Base-by-base conservation (phyloP, 2,113 vertebrate genomes). In the Chloropsis cyanopogon region DNA sequence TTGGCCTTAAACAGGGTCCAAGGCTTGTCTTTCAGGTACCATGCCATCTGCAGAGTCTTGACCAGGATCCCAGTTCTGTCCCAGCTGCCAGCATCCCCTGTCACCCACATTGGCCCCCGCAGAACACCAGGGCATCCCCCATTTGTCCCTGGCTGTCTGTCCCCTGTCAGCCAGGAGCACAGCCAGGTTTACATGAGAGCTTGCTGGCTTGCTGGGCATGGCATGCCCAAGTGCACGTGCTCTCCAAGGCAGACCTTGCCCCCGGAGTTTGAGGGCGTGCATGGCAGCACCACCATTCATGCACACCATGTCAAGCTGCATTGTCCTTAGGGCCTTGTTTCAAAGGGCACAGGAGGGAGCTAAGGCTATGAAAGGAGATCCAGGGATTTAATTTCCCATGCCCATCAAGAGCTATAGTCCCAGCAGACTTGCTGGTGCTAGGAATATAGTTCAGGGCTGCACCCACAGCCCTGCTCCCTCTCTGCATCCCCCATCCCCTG, bases 71-170 rank as follows among this genome's bases (percentile, higher is more conserved):
- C 39, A 3, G 2, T 6, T 15, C 19, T 3, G 0, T 11, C 14
- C 42, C 4, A 3, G 10, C 21, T 0, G 1, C 68, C 77, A 63
- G 15, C 31, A 44, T 11, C 16, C 37, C 9, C 17, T 31, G 25
- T 12, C 6, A 1, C 42, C 19, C 0, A 0, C 23, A 21, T 0
- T 7, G 13, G 26, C 31, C 22, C 18, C 39, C 8, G 1, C 21
- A 35, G 42, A 50, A 12, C 11, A 33, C 26, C 12, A 3, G 0
- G 15, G 8, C 17, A 2, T 49, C 18, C n/a, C 31, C 16, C 12
- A 6, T 23, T 12, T 4, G 20, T 22, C 37, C 24, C 37, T 24
- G 24, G 23, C 28, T 9, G 8, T 44, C 37, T 37, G 37, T 37
- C n/a, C 21, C 20, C 29, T 29, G 10, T 17, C 33, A 63, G 35